A percentile compares a stretch with the other conserved stretches of the same genome.
Conservation (phyloP, 2,888 invertebrate species). For the Machimus atricapillus region DNA sequence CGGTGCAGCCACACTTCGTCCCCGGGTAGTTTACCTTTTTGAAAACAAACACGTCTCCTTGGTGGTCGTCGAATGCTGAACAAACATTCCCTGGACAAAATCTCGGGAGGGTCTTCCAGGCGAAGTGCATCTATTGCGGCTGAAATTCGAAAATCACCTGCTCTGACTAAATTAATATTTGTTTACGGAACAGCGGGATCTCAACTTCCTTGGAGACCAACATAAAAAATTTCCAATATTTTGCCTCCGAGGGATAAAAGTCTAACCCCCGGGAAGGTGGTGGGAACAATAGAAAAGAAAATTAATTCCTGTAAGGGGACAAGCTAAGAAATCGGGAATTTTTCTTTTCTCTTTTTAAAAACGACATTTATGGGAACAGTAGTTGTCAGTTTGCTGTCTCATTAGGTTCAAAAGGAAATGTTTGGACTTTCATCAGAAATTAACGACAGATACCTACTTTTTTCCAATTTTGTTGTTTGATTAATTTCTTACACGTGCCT, state of each 20-base stretch:
- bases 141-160: conserved; percentile 2
- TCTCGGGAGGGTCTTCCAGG: neutral
- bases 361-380: neutral
- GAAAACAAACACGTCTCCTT: conserved; percentile 9
- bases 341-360: neutral
- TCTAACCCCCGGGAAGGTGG: neutral
- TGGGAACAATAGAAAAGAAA: neutral
- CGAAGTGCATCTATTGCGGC: neutral
- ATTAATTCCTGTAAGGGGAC: neutral
- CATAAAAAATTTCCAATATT: neutral
- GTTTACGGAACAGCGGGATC: conserved; percentile 9
- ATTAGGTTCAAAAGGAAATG: neutral
- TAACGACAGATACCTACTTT: neutral
- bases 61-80: conserved; percentile 8
- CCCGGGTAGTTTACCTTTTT: neutral
- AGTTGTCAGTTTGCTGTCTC: neutral
- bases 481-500: neutral
- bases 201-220: neutral
- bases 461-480: neutral
- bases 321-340: neutral
- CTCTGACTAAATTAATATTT: conserved; percentile 32
- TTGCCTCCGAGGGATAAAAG: neutral
- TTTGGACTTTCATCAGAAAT: neutral
- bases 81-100: neutral
- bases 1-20: conserved; percentile 11